Evolutionary conservation across 2,797 vertebrate species (phyloP), one percentile per base, ranked within the genome.

Genomic region (Avahi laniger): DNA sequence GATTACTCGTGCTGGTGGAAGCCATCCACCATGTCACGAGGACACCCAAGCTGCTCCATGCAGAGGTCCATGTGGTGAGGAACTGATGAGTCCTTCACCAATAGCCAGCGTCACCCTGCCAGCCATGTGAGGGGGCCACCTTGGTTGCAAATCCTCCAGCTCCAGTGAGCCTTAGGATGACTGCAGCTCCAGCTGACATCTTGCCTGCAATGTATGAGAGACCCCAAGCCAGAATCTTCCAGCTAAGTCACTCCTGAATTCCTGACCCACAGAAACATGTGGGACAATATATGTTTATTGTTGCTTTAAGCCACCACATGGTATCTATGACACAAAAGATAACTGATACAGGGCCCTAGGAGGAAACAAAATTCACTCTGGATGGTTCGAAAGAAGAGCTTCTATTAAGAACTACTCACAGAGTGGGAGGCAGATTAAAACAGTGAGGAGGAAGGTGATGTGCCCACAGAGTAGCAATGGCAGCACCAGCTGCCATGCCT

Each of bases 161-260:
- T 43, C 26, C 7, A 8, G 30, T 5, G 10, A 88, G 79, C 50
- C 69, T 80, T 6, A 61, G 20, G 79, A 54, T 14, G 22, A 52
- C 65, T 38, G 28, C 6, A 82, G 63, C 69, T 43, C 35, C n/a
- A 6, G 12, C 2, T 6, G 48, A 79, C 18, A 65, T 61, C 70
- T 48, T 78, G 76, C 63, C 81, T 57, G n/a, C 13, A 65, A 65
- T 67, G 38, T 69, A 54, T 12, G 24, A 90, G 43, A 88, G 63
- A 52, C 24, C 33, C n/a, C 41, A 48, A 57, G 20, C 30, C 28
- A 91, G 94, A 79, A 89, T 9, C 70, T 92, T 90, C 50, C n/a
- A 87, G 80, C 70, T 75, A 94, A 87, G 65, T 92, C 80, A 94
- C 24, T 89, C 54, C 76, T 76, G 59, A 93, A 81, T 84, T 65